phyloP scores from a whole-genome alignment of 2,797 vertebrate genomes.

The Melanotaenia pygmaea region DNA sequence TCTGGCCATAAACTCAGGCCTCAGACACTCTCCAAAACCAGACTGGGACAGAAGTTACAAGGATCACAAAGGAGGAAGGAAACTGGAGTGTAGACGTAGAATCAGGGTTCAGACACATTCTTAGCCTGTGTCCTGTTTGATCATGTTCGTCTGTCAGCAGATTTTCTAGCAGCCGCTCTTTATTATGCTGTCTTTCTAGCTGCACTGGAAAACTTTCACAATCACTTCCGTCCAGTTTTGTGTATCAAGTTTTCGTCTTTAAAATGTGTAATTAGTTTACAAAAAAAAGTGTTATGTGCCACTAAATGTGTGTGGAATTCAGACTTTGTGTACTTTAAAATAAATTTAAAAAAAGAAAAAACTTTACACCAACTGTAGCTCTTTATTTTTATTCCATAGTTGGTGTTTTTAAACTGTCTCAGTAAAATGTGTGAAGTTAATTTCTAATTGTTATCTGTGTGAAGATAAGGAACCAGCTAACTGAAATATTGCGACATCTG shows the following conservation, averaged over 20 bases:
- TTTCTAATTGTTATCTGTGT: slow-evolving; percentile 19
- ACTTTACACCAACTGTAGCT: slow-evolving; percentile 40
- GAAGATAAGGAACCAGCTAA: slow-evolving; percentile 40
- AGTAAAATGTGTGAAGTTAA: slow-evolving; percentile 2
- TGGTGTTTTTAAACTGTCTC: slow-evolving; percentile 11
- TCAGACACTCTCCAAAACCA: slow-evolving; percentile 76
- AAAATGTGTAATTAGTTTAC: slow-evolving; percentile 65
- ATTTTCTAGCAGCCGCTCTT: slow-evolving; percentile 30
- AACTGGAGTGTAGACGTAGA: slow-evolving; percentile 85
- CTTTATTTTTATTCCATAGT: slow-evolving; percentile 22
- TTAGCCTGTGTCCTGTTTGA: slow-evolving; percentile 11
- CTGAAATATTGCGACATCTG: not conserved
- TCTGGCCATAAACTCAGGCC: slow-evolving; percentile 64
- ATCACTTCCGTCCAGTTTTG: slow-evolving; percentile 65
- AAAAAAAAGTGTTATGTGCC: slow-evolving; percentile 39
- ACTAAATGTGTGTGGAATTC: slow-evolving; percentile 41
- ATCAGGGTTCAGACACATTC: slow-evolving; percentile 8
- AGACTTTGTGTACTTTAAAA: slow-evolving; percentile 45
- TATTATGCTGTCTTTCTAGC: slow-evolving; percentile 41
- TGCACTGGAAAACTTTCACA: slow-evolving; percentile 48
- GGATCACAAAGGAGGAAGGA: slow-evolving; percentile 87
- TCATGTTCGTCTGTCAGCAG: slow-evolving; percentile 3
- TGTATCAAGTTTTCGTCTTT: slow-evolving; percentile 30
- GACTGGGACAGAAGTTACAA: slow-evolving; percentile 84
- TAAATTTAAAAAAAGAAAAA: not conserved